Base-by-base conservation (phyloP, 2,113 vertebrate species). In the Bufo bufo region DNA sequence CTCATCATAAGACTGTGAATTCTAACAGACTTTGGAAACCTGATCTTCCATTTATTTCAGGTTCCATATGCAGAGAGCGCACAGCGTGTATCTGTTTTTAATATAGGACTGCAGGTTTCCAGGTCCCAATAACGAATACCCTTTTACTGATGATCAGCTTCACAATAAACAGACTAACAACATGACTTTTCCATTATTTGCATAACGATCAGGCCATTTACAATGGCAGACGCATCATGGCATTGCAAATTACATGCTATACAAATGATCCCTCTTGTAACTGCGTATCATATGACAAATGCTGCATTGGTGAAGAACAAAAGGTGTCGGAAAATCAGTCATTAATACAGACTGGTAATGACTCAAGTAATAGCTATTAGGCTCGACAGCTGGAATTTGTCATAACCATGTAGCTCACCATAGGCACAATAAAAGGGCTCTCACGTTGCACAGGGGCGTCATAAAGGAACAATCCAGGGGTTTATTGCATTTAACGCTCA, bases 311-410 rank as follows among this genome's bases (percentile, higher is more conserved):
- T 45, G 50, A 63, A 87, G 23, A 87, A 69, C 20, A 78, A 69
- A 54, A 71, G 63, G 77, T 80, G 50, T 16, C 20, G 12, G 13
- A 78, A 87, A 87, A 87, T 71, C 77, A 56, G 47, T 87, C 77
- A 80, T 80, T 80, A 87, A 80, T 71, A 65, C 54, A 78, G 20
- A 79, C 45, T 80, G 16, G 9, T 87, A 80, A 87, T 80, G 85
- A 87, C 79, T 87, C 79, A 17, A 66, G 77, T 87, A 71, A 80
- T 71, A 56, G 61, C 61, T 78, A 87, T 87, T 80, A 80, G 61
- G 43, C 79, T 45, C 65, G 85, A 87, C 85, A 80, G 77, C 85
- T 80, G 63, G 63, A 87, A 87, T 87, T 87, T 87, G 77, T 87
- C 50, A 87, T 71, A 87, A 47, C 43, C 20, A 43, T 71, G 63